Evolutionary conservation across 2,888 invertebrate genomes (phyloP).

Genomic region (Acrobasis repandana): DNA sequence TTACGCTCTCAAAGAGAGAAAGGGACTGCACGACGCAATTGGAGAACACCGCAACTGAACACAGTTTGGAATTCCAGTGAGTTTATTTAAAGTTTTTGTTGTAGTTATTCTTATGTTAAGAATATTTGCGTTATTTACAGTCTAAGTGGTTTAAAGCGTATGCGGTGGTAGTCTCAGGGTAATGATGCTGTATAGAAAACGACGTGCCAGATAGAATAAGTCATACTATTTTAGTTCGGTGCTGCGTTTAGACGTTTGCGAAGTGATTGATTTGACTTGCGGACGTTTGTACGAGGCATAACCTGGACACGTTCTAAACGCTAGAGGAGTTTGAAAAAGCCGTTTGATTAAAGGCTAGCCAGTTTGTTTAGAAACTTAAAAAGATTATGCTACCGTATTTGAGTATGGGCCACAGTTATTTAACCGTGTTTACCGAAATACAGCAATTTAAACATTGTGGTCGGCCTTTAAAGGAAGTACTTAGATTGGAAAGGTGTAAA

Average conservation of each 20-base stretch:
- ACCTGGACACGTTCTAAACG: background rate
- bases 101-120: constrained; percentile 80
- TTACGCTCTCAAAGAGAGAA: background rate
- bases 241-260: background rate
- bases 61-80: constrained; percentile 24
- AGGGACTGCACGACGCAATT: constrained; percentile 1
- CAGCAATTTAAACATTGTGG: no score
- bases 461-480: no score
- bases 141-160: constrained; percentile 41
- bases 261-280: background rate
- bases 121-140: constrained; percentile 67
- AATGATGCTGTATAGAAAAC: constrained; percentile 51
- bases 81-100: constrained; percentile 31
- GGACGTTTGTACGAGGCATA: background rate
- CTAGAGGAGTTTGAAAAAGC: background rate
- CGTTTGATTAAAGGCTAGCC: no score
- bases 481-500: no score
- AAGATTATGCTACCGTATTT: no score
- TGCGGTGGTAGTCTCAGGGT: constrained; percentile 55
- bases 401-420: no score
- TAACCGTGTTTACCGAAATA: no score
- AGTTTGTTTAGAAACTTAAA: no score
- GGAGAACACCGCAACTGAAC: constrained; percentile 1
- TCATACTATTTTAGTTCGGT: constrained; percentile 35
- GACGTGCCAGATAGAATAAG: constrained; percentile 67